Evolutionary conservation across 2,113 vertebrate genomes (phyloP), one percentile per base, ranked within the genome.

Genomic region (Mesembrinibis cayennensis): DNA sequence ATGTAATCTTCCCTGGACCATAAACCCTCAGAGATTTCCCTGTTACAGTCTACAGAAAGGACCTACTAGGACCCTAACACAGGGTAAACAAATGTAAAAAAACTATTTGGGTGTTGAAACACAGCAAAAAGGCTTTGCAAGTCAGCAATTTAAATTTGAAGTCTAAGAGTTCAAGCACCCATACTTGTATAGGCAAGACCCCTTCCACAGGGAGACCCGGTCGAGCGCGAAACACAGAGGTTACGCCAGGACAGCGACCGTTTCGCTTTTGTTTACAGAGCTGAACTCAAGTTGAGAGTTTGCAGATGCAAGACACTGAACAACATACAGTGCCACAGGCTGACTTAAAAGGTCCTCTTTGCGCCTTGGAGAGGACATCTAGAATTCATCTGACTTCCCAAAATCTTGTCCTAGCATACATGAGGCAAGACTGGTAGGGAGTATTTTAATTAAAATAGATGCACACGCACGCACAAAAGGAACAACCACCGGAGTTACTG

Each of bases 401-500:
- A 65, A 30, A 66, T 45, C 42, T 63, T 38, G 42, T 36, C 62
- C 12, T 26, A 70, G 62, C 55, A 38, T 34, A 49, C 2, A 18
- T 3, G 13, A 55, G 26, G 40, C 9, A 62, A 38, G 45, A 74
- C 26, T 65, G 25, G 8, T 3, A 78, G n/a, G 13, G 12, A 58
- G 13, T 20, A 66, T 34, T 63, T 72, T 22, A 44, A 79, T 27
- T 32, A 36, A 50, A 78, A 62, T 5, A 47, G 18, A 29, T 13
- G 26, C 4, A 3, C 7, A 1, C 44, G 55, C 9, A 27, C 0
- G 1, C 50, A 67, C 7, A 47, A 21, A 84, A 21, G 21, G 16
- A 67, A 38, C 17, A 50, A 21, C 10, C 27, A 30, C 18, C 3
- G 3, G 20, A 67, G 21, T 20, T 74, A 8, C 23, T 38, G 27